phyloP scores from a whole-genome alignment of 2,113 vertebrate species.

The Empidonax alnorum region DNA sequence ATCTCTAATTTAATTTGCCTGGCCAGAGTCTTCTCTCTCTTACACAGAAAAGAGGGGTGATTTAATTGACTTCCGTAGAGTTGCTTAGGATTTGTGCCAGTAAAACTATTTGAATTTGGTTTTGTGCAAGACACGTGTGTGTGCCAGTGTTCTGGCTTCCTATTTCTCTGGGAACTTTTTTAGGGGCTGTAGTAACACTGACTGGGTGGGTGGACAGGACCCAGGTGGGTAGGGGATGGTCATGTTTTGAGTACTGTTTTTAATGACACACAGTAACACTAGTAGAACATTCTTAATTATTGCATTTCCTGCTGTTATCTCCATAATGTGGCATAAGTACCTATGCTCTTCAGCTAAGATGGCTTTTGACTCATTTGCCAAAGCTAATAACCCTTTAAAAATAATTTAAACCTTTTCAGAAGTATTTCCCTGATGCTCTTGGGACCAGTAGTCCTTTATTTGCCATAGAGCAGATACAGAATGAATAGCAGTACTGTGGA shows the following conservation, averaged over 20 bases:
- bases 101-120: background rate
- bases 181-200: background rate
- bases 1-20: constrained; percentile 51
- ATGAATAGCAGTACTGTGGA: constrained; percentile 35
- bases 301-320: constrained; percentile 11
- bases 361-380: constrained; percentile 44
- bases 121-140: background rate
- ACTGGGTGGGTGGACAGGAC: background rate
- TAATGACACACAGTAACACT: background rate
- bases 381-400: constrained; percentile 59
- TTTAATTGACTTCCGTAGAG: background rate
- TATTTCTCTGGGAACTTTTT: background rate
- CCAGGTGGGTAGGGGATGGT: background rate
- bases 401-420: constrained; percentile 29
- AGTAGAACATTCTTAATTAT: background rate
- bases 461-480: constrained; percentile 10
- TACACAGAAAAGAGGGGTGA: background rate
- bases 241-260: background rate
- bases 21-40: background rate
- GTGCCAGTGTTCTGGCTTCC: background rate
- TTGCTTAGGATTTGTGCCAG: background rate
- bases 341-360: background rate
- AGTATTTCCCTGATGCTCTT: background rate
- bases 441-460: constrained; percentile 45
- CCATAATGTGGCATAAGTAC: constrained; percentile 17